Base-by-base conservation (phyloP, 2,888 invertebrate genomes). In the Tuberolachnus salignus region DNA sequence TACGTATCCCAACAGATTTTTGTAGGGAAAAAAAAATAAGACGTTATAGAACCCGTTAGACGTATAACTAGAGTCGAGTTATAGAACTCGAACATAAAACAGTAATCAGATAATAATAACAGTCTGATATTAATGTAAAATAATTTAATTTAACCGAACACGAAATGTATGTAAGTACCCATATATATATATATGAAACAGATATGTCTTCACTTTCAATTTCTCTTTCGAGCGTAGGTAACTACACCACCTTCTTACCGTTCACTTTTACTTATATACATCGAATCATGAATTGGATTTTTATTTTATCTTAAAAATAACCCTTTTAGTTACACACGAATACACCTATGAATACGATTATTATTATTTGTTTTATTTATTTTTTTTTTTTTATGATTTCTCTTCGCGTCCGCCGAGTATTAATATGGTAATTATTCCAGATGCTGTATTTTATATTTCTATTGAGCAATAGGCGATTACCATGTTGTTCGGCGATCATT, bases 201-300 rank as follows among this genome's bases (percentile, higher is more conserved):
- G 34, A 34, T 34, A 34, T 34, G 6, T 69, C 14, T 19, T 69
- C 53, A 69, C 69, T 69, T 69, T 69, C 69, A 53, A 69, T 69
- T 69, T 14, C 23, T 66, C 10, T 64, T 55, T 34, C 34, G 34
- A 34, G 34, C 34, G 34, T 34, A n/a, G n/a, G n/a, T n/a, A n/a
- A n/a, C n/a, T n/a, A 6, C 53, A 14, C 49, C 49, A 26, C 26
- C 16, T 49, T 34, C 34, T 34, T 26, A 34, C 53, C 69, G 19
- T 69, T 69, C 53, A 55, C 69, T 69, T 69, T 69, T 69, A 69
- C 69, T 69, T n/a, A 26, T 23, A n/a, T 49, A 67, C 16, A 59
- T 19, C 6, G 34, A 34, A 34, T 26, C 66, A 26, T 3, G 1
- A 49, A 26, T 67, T 26, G 13, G n/a, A 49, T 49, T 26, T 26